phyloP scores from a whole-genome alignment of 2,888 invertebrate genomes.

The Chaitophorus viminalis region DNA sequence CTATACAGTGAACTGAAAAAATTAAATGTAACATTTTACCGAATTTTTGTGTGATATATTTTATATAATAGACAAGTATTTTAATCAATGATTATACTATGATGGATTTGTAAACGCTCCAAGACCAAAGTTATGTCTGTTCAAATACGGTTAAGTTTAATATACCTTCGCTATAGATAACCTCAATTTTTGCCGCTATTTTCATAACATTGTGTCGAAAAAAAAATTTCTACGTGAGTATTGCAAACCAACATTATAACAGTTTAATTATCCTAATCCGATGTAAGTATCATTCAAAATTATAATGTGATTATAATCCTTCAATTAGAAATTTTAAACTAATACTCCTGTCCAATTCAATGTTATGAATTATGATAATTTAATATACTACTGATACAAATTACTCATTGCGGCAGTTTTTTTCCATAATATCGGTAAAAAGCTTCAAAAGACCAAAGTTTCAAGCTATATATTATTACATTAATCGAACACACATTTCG shows the following conservation, averaged over 20 bases:
- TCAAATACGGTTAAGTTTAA: neutral
- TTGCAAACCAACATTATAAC: too few species aligned
- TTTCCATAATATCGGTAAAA: too few species aligned
- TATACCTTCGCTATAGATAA: neutral
- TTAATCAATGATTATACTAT: too few species aligned
- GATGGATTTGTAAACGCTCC: neutral
- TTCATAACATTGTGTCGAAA: neutral
- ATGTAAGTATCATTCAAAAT: too few species aligned
- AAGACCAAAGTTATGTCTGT: neutral
- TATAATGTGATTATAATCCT: neutral
- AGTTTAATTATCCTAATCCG: too few species aligned
- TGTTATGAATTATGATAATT: too few species aligned
- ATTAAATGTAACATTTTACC: neutral
- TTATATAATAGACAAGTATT: too few species aligned
- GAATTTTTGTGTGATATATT: conserved; percentile 10
- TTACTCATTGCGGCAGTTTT: too few species aligned
- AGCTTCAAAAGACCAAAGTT: too few species aligned
- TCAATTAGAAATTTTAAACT: neutral
- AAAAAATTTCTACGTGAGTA: neutral
- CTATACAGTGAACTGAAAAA: neutral
- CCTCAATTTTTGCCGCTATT: neutral
- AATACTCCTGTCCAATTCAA: neutral
- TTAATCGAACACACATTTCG: too few species aligned
- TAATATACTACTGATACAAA: too few species aligned
- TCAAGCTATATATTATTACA: too few species aligned